Evolutionary conservation across 2,888 invertebrate genomes (phyloP).

Genomic region (Pemphredon lugubris): DNA sequence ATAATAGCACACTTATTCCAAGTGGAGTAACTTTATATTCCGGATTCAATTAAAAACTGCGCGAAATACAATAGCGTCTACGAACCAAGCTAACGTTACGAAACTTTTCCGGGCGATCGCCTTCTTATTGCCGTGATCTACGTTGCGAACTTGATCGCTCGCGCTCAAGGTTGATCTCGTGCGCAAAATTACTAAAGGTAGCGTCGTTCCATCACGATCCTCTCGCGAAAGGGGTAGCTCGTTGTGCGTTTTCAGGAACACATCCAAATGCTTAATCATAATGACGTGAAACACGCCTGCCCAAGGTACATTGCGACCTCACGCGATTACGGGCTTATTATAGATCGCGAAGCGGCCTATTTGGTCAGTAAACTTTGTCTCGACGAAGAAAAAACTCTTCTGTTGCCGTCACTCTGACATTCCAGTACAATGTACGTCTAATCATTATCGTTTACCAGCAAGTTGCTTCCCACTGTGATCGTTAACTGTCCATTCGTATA

Average conservation of each 20-base stretch:
- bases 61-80: no score
- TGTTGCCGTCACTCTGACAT: neutral
- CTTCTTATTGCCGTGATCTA: no score
- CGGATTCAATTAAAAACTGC: no score
- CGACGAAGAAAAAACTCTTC: constrained; percentile 22
- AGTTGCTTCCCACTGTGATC: no score
- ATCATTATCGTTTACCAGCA: no score
- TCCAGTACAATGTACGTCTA: neutral
- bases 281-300: constrained; percentile 58
- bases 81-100: no score
- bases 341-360: constrained; percentile 64
- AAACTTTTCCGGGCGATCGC: no score
- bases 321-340: constrained; percentile 67
- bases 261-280: constrained; percentile 65
- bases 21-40: no score
- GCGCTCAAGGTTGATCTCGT: neutral
- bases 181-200: constrained; percentile 13
- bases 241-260: constrained; percentile 36
- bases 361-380: constrained; percentile 49
- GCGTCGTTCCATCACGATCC: constrained; percentile 5
- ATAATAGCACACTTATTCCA: no score
- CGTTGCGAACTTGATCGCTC: neutral
- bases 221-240: constrained; percentile 20
- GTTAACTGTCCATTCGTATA: no score
- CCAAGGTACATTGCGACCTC: constrained; percentile 61